Percentiles rank a stretch among this genome's conserved stretches.
phyloP scores from a whole-genome alignment of 2,797 vertebrate genomes.

The Cossypha caffra region DNA sequence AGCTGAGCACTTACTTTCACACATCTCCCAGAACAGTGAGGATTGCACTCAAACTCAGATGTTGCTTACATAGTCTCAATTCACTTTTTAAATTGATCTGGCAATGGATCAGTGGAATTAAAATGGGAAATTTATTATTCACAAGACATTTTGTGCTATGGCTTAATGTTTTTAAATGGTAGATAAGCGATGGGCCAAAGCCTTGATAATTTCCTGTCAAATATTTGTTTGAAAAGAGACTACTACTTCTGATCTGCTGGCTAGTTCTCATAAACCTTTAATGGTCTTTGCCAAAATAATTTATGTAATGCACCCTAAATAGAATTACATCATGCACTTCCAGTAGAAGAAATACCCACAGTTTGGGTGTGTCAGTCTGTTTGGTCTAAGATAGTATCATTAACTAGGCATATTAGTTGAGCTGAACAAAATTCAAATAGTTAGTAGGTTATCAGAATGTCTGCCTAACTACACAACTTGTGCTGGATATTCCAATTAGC shows the following conservation, averaged over 20 bases:
- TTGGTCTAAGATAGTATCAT: not conserved
- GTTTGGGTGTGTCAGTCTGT: not conserved
- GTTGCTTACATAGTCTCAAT: not conserved
- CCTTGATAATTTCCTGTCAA: constrained; percentile 44
- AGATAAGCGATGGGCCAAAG: not conserved
- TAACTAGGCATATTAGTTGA: constrained; percentile 5
- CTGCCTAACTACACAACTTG: not conserved
- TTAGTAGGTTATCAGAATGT: not conserved
- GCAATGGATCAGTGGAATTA: not conserved
- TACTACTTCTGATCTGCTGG: constrained; percentile 37
- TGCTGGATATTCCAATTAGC: not conserved
- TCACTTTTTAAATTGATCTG: constrained; percentile 47
- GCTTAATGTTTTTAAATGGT: constrained; percentile 54
- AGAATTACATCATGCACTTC: constrained; percentile 33
- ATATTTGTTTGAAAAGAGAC: constrained; percentile 31
- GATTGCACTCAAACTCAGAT: not conserved
- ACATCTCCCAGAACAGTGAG: not conserved
- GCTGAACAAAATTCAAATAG: not conserved
- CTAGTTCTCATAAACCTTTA: constrained; percentile 57
- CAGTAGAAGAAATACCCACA: constrained; percentile 9
- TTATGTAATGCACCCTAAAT: constrained; percentile 48
- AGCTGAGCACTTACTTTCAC: not conserved
- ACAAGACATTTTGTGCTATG: constrained; percentile 16
- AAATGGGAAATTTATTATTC: constrained; percentile 37
- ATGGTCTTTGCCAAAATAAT: constrained; percentile 60